These are phyloP conservation scores for Luperina testacea DNA, from an alignment of 2,888 invertebrate genomes.

Conservation along the genomic window DNA sequence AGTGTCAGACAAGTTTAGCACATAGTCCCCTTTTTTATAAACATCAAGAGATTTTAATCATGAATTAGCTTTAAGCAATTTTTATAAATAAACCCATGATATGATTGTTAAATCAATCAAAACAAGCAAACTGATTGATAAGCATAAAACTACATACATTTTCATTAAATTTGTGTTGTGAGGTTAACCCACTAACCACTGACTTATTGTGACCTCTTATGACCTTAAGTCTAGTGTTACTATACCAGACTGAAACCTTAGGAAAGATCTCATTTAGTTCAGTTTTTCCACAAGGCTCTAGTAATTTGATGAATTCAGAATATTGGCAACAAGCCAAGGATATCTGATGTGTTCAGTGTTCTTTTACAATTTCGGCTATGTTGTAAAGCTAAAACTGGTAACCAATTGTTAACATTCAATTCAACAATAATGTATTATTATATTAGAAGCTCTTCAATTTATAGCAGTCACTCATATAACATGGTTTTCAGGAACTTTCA, in stretches of 20 bases:
- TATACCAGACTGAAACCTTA: constrained; percentile 28
- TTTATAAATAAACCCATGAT: neutral
- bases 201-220: constrained; percentile 20
- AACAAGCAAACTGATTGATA: neutral
- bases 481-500: constrained; percentile 92
- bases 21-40: neutral
- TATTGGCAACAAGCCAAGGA: constrained; percentile 51
- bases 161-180: neutral
- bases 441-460: neutral
- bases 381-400: constrained; percentile 15
- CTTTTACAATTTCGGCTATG: constrained; percentile 30
- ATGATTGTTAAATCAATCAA: neutral
- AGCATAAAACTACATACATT: neutral
- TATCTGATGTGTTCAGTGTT: constrained; percentile 31
- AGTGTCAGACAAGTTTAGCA: neutral
- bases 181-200: constrained; percentile 5
- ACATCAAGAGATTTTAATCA: neutral
- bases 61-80: neutral
- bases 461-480: neutral
- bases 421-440: constrained; percentile 5
- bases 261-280: constrained; percentile 9
- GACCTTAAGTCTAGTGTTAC: constrained; percentile 26
- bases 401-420: constrained; percentile 4
- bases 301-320: constrained; percentile 33
- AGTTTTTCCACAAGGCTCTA: constrained; percentile 31